Base-by-base conservation (phyloP, 1,140 invertebrate genomes). In the Andricus grossulariae region DNA sequence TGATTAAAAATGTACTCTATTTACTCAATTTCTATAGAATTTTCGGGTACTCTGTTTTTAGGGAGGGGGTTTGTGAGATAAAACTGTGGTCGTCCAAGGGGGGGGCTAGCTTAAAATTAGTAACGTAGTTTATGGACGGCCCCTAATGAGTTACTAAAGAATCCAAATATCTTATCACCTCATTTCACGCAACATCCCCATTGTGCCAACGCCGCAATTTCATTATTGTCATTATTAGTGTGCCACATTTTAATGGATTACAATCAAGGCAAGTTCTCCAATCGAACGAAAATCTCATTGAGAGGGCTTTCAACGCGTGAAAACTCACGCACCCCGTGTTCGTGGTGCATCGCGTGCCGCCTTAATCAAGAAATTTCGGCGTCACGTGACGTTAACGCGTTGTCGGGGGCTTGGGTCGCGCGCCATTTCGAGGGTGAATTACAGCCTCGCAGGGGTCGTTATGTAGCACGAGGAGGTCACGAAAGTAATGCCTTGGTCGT, bases 321-420 rank as follows among this genome's bases (percentile, higher is more conserved):
- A 54, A 54, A 54, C 52, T 54, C n/a, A 54, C 52, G 52, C 52
- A 54, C 52, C n/a, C 52, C 18, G 52, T 18, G 52, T 19, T 54
- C n/a, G n/a, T 54, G 16, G 52, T 54, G n/a, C 16, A 54, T 90
- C 83, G 85, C 86, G 86, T 86, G 84, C 78, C 72, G 83, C 81
- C 84, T 87, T 88, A 88, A 89, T 89, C 85, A 88, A 89, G 88
- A 89, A 88, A 89, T 87, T 89, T 87, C 74, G 85, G 78, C 81
- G 79, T 88, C 85, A 85, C 87, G 86, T 86, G 87, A 87, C 84
- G 78, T 74, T 77, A 79, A 79, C 80, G 81, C 70, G 80, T 80
- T 74, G 76, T 80, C 76, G 78, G 60, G 73, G 45, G 55, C 76
- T 80, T 60, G 74, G 66, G 55, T 73, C 54, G 66, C 73, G 54